Evolutionary conservation across 2,888 invertebrate species (phyloP).

Genomic region (Calameuta pallipes): DNA sequence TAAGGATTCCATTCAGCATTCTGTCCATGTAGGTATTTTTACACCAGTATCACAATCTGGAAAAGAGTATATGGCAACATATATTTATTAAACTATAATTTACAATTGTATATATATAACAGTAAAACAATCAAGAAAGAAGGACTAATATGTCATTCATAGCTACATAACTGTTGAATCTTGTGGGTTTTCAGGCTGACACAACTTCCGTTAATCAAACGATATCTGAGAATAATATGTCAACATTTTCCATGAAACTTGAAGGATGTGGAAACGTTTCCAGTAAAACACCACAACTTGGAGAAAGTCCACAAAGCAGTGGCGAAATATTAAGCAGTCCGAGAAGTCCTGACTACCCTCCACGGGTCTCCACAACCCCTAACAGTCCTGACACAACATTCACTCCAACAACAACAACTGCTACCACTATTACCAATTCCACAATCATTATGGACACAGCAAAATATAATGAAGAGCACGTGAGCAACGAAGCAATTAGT

Average conservation of each 20-base stretch:
- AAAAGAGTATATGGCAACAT: neutral
- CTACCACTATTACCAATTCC: constrained; percentile 6
- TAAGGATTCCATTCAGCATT: neutral
- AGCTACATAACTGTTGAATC: neutral
- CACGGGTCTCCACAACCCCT: constrained; percentile 51
- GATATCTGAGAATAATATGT: constrained; percentile 23
- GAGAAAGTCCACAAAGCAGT: constrained; percentile 54
- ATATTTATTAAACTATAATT: neutral
- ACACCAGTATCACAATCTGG: neutral
- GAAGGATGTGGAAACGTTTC: constrained; percentile 54
- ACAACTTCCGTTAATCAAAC: constrained; percentile 36
- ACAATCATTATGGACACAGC: constrained; percentile 37
- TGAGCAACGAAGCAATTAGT: constrained; percentile 17
- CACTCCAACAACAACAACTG: constrained; percentile 27
- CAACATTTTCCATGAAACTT: constrained; percentile 30
- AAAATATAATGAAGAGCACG: constrained; percentile 29
- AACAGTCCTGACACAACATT: constrained; percentile 47
- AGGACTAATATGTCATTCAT: neutral
- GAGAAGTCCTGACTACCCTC: constrained; percentile 62
- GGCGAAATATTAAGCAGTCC: constrained; percentile 56
- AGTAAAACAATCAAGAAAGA: neutral
- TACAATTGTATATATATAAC: neutral
- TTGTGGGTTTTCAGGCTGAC: constrained; percentile 36
- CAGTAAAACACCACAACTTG: constrained; percentile 54
- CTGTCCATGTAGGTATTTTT: neutral